These are phyloP conservation scores for Xenopus petersii DNA, from an alignment of 2,797 vertebrate species.

Conservation along the genomic window DNA sequence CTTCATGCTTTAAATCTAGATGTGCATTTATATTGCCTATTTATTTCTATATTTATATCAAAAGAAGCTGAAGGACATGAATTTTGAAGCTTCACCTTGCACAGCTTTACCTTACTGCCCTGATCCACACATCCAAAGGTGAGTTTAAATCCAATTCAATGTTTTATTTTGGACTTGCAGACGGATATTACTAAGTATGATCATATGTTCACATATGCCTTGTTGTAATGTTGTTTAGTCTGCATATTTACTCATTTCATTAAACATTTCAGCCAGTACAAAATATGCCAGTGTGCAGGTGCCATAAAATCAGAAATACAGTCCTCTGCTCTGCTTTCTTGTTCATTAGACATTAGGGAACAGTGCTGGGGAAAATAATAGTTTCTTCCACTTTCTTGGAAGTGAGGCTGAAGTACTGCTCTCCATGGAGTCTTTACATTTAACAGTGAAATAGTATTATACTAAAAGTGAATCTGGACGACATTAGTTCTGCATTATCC, in stretches of 20 bases:
- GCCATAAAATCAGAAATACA: too few relatives aligned
- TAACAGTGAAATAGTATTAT: too few relatives aligned
- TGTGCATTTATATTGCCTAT: conserved; percentile 59
- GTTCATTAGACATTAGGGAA: too few relatives aligned
- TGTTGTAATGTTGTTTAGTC: too few relatives aligned
- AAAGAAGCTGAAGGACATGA: conserved; percentile 78
- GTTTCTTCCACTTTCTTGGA: neutral
- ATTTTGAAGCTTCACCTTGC: conserved; percentile 77
- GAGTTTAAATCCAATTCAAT: conserved; percentile 63
- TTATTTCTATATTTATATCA: conserved; percentile 61
- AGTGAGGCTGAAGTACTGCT: neutral
- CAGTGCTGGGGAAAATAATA: too few relatives aligned
- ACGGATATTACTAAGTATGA: too few relatives aligned
- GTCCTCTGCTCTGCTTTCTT: too few relatives aligned
- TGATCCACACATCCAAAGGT: conserved; percentile 91
- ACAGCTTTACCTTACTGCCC: conserved; percentile 84
- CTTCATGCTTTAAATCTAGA: conserved; percentile 61
- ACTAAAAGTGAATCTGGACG: neutral
- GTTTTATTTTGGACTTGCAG: neutral
- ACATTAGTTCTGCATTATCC: neutral
- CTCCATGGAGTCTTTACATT: neutral
- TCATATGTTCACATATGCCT: too few relatives aligned
- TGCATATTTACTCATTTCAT: too few relatives aligned
- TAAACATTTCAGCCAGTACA: too few relatives aligned
- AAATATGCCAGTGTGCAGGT: too few relatives aligned